phyloP scores from a whole-genome alignment of 2,113 vertebrate species.

The Muntiacus reevesi region DNA sequence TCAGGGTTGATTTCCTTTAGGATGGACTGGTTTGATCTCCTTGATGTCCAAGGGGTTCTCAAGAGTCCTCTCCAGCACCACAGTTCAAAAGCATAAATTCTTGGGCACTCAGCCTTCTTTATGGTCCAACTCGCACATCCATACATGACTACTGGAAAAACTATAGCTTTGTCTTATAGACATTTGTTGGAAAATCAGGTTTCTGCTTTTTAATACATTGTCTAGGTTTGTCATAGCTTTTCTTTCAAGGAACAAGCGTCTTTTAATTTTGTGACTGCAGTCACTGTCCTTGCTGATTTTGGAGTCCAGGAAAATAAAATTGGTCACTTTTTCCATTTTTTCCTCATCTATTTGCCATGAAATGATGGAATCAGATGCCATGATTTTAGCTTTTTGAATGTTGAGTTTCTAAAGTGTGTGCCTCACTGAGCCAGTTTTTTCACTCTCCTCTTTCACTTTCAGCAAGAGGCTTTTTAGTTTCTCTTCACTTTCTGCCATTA shows the following conservation, averaged over 20 bases:
- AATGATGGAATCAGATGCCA: neutral
- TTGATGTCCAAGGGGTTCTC: neutral
- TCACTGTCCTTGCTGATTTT: neutral
- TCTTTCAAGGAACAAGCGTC: neutral
- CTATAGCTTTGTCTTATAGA: neutral
- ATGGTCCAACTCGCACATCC: neutral
- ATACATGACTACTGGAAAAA: neutral
- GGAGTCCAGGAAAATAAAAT: neutral
- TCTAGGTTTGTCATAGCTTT: neutral
- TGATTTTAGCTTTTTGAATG: neutral
- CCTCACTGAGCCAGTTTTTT: neutral
- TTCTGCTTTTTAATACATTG: neutral
- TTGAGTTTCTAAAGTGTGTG: neutral
- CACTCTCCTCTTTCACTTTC: neutral
- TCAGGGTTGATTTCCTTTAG: neutral
- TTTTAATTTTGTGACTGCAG: neutral
- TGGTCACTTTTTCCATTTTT: neutral
- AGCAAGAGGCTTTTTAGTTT: neutral
- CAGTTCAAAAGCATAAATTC: neutral
- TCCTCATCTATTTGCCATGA: neutral
- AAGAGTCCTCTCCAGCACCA: neutral
- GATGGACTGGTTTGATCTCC: neutral
- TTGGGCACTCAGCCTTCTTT: neutral
- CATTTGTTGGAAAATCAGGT: neutral
- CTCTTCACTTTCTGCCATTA: neutral